Base-by-base conservation (phyloP, 2,888 invertebrate genomes). In the Agrochola circellaris region DNA sequence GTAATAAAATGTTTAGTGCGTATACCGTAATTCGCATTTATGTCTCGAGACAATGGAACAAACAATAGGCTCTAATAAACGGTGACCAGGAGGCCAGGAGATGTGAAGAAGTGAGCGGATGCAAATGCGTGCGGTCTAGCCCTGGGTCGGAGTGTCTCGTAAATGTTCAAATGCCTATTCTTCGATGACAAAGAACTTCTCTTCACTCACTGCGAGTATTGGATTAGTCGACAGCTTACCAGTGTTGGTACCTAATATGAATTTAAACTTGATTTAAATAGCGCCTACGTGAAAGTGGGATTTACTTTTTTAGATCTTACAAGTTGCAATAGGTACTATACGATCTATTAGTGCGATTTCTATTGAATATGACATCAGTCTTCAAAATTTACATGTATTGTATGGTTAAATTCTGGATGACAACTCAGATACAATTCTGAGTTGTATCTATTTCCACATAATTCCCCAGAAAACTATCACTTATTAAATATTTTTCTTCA, bases 91-190 rank as follows among this genome's bases (percentile, higher is more conserved):
- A 77, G 77, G 62, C 62, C 72, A 77, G 77, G 34, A 75, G 75
- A 72, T 66, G 77, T 62, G 67, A 65, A 72, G 34, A 58, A 45
- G 72, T 73, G 34, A 58, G 58, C 58, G 82, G 78, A 81, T 75
- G 73, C 51, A 82, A 84, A 75, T 82, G 85, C 51, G 83, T 82
- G 85, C 73, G 82, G 85, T 84, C 85, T 85, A 73, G 62, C 58
- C 60, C 67, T 34, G 23, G 58, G 78, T 66, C 61, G 61, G 23
- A 84, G 70, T 84, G 70, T 34, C 70, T 82, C 85, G 73, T 84
- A 85, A 84, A 82, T 78, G 61, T 62, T 64, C 62, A 81, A 84
- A 82, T 78, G 70, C 78, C 73, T 73, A 82, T 84, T 84, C 82
- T 84, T 78, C 62, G 54, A 72, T 38, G 69, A 84, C 83, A 84